A percentile compares a stretch with the other conserved stretches of the same genome.
phyloP scores from a whole-genome alignment of 2,797 vertebrate species.

The Alauda arvensis region DNA sequence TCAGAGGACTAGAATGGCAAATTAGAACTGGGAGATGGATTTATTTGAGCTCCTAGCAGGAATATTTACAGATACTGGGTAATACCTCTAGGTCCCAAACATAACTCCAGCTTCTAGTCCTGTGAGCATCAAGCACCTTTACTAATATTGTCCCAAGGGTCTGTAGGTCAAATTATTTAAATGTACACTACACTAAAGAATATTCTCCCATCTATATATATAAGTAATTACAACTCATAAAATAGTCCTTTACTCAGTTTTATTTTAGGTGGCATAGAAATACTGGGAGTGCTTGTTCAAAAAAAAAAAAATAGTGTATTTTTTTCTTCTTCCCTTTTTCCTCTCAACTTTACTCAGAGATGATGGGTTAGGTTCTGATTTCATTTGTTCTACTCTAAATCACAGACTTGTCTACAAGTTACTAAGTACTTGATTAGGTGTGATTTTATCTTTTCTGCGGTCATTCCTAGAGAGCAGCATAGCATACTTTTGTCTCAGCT shows the following conservation, averaged over 20 bases:
- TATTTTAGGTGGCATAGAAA: background rate
- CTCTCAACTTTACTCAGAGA: background rate
- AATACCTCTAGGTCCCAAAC: background rate
- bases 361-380: background rate
- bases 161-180: background rate
- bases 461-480: background rate
- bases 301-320: rapidly evolving
- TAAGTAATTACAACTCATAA: background rate
- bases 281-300: background rate
- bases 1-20: background rate
- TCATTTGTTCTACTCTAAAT: background rate
- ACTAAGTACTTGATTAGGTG: background rate
- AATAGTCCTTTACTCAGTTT: background rate
- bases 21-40: background rate
- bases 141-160: background rate
- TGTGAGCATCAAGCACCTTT: background rate
- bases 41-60: background rate
- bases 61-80: background rate
- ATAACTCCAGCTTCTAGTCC: background rate
- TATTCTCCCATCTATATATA: background rate
- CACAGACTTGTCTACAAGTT: background rate
- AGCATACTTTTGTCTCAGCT: background rate
- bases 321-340: background rate
- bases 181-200: background rate
- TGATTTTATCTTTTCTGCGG: background rate